Percentiles rank a stretch among this genome's conserved stretches.
Conservation (phyloP, 1,140 invertebrate species). For the Drosophila gunungcola region DNA sequence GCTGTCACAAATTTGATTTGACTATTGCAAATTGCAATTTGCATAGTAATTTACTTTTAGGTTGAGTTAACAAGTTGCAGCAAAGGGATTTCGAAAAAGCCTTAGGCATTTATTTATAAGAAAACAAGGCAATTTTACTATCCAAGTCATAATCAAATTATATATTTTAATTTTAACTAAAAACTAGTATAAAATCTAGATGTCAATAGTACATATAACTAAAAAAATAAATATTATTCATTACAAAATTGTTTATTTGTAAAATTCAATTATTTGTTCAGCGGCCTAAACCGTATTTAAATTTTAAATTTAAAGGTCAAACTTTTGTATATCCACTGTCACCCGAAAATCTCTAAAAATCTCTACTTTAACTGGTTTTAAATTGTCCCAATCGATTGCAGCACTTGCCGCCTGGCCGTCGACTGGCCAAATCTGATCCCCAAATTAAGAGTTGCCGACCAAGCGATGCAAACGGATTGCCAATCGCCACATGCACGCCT, state of each 20-base stretch:
- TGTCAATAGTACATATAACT: no score
- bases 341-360: not conserved
- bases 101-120: no score
- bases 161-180: no score
- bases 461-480: not conserved
- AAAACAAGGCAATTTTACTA: no score
- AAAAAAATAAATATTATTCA: no score
- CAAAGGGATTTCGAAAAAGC: no score
- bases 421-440: conserved; percentile 6
- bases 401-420: conserved; percentile 4
- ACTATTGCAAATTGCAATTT: conserved; percentile 46
- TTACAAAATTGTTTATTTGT: no score
- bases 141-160: no score
- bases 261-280: not conserved
- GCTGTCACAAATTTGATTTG: conserved; percentile 38
- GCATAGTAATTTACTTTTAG: conserved; percentile 12
- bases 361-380: not conserved
- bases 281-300: not conserved
- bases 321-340: not conserved
- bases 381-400: conserved; percentile 2
- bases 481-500: conserved; percentile 18
- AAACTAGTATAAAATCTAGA: no score
- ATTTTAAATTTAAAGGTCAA: not conserved
- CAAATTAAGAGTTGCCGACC: conserved; percentile 42
- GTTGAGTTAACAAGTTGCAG: conserved; percentile 1